Percentiles rank a stretch among this genome's conserved stretches.
These are phyloP conservation scores for Crotalus horridus DNA, from an alignment of 2,113 vertebrate genomes.

Conservation along the genomic window DNA sequence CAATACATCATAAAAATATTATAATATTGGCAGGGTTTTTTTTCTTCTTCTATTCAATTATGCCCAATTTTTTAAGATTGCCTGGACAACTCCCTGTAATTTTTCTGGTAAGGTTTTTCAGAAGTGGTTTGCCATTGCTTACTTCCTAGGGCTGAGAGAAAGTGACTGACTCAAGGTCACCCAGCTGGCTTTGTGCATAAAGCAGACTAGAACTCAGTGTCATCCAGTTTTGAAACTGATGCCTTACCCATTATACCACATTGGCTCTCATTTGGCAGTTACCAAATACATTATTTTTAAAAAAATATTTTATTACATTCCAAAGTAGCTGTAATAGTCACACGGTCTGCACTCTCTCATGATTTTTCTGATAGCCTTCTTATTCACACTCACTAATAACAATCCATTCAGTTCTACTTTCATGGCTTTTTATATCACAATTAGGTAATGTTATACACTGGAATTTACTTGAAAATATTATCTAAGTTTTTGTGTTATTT, in stretches of 20 bases:
- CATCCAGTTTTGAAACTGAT: background rate
- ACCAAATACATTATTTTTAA: background rate
- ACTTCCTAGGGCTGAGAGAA: background rate
- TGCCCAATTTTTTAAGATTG: background rate
- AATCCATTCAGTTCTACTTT: background rate
- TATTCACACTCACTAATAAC: background rate
- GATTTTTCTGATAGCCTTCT: background rate
- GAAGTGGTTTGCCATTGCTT: background rate
- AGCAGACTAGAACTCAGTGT: background rate
- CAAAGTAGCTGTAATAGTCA: background rate
- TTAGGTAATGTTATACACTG: background rate
- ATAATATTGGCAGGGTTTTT: background rate
- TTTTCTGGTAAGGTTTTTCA: background rate
- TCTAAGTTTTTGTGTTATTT: background rate
- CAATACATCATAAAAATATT: conserved; percentile 18
- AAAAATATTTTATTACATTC: background rate
- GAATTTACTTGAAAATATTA: background rate
- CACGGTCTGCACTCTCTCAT: background rate
- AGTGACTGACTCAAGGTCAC: background rate
- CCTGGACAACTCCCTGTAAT: background rate
- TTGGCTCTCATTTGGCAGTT: background rate
- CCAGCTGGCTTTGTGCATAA: background rate
- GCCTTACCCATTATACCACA: background rate
- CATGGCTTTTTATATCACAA: background rate
- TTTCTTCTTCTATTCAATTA: background rate